Base-by-base conservation (phyloP, 2,888 invertebrate genomes). In the Frankliniella fusca region DNA sequence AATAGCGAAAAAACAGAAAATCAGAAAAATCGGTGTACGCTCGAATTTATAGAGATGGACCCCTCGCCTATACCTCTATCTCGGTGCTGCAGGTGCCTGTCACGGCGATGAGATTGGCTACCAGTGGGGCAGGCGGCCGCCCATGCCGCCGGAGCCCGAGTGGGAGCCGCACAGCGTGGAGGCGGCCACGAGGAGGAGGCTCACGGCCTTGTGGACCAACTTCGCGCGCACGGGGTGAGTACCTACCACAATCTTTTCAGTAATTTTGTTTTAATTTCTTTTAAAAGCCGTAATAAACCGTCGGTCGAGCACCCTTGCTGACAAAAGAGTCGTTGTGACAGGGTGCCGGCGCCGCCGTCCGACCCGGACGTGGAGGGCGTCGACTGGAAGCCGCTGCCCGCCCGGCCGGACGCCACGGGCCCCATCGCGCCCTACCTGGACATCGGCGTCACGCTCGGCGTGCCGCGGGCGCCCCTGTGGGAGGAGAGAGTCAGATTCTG, bases 81-180 rank as follows among this genome's bases (percentile, higher is more conserved):
- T 38, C 81, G 48, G 20, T 65, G 27, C 76, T 61, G 27, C 20
- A 82, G 82, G 80, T 8, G 80, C 82, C 28, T 50, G 27, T 23
- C 82, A 82, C 48, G 80, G 80, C 54, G 82, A 82, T 48, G 80
- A 80, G 11, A 15, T 80, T 3, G 82, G 82, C 28, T 82, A 82
- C 65, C 80, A 80, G n/a, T 82, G 38, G 48, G 76, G 70, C 48
- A 38, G 81, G n/a, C 23, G 76, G 20, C 2, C 38, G 20, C 61
- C 82, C 11, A 27, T 27, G 23, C 70, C 70, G 12, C 70, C 70
- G 9, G 70, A 76, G 27, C 70, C 70, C 70, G 70, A 76, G 70
- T 76, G 70, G 70, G 70, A 76, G 27, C 70, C 70, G 9, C 70
- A 76, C 70, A 76, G 70, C 70, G 23, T 76, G 27, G 70, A 76